Evolutionary conservation across 2,888 invertebrate genomes (phyloP).

Genomic region (Dolomedes plantarius): DNA sequence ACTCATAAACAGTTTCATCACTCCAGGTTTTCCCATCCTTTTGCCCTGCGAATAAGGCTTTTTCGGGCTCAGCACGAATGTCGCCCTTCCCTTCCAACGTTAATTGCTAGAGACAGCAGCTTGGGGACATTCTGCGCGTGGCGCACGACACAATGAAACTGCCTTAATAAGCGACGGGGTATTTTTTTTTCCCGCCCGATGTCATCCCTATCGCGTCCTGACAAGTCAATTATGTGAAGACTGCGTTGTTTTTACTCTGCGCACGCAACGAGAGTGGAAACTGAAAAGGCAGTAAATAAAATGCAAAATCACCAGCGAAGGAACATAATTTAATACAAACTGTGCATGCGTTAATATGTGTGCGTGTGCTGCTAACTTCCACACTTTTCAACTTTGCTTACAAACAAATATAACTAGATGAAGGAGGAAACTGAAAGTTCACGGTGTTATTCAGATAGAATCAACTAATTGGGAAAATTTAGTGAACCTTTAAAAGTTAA

Average conservation of each 20-base stretch:
- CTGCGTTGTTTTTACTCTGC: not conserved
- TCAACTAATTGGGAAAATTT: no score
- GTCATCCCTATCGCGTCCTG: constrained; percentile 37
- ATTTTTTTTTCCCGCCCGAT: constrained; percentile 19
- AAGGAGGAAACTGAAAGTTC: no score
- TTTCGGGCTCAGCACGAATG: not conserved
- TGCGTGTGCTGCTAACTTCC: no score
- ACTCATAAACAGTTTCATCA: not conserved
- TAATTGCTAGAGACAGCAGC: constrained; percentile 19
- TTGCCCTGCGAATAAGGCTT: not conserved
- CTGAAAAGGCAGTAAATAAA: no score
- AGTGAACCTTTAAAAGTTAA: no score
- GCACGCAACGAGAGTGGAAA: not conserved
- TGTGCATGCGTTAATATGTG: no score
- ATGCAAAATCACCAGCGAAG: no score
- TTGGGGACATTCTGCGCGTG: not conserved
- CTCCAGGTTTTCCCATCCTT: not conserved
- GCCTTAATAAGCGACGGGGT: constrained; percentile 45
- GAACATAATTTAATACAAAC: no score
- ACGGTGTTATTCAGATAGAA: no score
- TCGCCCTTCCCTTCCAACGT: not conserved
- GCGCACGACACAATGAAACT: constrained; percentile 19
- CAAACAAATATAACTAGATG: no score
- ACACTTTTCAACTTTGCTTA: no score
- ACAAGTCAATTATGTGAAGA: constrained; percentile 58